Percentiles rank a stretch among this genome's conserved stretches.
phyloP scores from a whole-genome alignment of 2,113 vertebrate genomes.

The Prunella fulvescens region DNA sequence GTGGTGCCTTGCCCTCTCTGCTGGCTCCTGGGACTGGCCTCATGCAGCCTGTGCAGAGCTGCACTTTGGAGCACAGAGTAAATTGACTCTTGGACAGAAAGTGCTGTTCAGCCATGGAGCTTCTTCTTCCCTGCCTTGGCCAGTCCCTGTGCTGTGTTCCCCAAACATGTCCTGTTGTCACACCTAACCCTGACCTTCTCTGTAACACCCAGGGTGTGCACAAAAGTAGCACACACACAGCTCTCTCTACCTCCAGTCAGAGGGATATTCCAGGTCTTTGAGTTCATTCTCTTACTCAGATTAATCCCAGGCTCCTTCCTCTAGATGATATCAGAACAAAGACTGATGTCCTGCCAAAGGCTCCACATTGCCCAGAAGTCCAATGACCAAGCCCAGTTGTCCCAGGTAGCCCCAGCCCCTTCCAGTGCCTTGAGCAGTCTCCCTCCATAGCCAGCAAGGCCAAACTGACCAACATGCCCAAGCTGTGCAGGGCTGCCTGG shows the following conservation, averaged over 20 bases:
- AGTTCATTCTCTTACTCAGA: not conserved
- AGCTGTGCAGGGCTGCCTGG: not conserved
- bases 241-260: not conserved
- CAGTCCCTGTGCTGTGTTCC: not conserved
- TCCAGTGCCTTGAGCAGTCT: not conserved
- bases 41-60: not conserved
- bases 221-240: not conserved
- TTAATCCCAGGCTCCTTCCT: not conserved
- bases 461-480: fast-evolving
- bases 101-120: not conserved
- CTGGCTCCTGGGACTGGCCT: not conserved
- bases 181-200: not conserved
- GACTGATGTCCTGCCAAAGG: not conserved
- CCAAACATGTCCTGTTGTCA: not conserved
- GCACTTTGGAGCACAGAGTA: not conserved
- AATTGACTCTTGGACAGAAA: not conserved
- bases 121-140: not conserved
- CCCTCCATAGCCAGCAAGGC: not conserved
- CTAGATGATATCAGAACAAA: not conserved
- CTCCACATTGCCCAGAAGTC: not conserved
- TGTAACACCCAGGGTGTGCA: not conserved
- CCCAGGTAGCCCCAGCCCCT: not conserved
- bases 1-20: not conserved
- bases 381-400: not conserved
- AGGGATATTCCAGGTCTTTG: not conserved